phyloP scores from a whole-genome alignment of 1,140 invertebrate genomes.

The Hycleus phaleratus region DNA sequence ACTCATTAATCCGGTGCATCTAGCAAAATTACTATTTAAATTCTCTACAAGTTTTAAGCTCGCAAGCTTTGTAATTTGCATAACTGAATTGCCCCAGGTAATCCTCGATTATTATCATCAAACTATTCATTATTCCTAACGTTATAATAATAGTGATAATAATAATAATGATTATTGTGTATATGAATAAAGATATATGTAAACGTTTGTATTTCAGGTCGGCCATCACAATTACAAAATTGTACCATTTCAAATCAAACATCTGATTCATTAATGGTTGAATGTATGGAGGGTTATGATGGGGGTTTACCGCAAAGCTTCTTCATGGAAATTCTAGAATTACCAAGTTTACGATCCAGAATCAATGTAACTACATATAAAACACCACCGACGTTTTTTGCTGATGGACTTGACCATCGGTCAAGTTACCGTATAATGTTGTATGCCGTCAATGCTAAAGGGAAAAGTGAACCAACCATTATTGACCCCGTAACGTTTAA shows the following conservation, averaged over 20 bases:
- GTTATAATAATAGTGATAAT: background rate
- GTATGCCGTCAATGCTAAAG: slow-evolving; percentile 79
- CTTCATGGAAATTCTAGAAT: slow-evolving; percentile 64
- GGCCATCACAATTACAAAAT: slow-evolving; percentile 78
- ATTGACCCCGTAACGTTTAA: slow-evolving; percentile 76
- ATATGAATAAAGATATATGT: too few species aligned
- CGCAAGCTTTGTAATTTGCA: background rate
- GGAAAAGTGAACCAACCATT: slow-evolving; percentile 68
- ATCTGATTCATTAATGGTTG: slow-evolving; percentile 67
- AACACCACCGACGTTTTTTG: slow-evolving; percentile 59
- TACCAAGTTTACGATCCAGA: slow-evolving; percentile 44
- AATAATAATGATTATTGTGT: background rate
- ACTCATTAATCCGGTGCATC: background rate
- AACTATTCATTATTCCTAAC: background rate
- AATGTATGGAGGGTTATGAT: slow-evolving; percentile 76
- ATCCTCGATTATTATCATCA: background rate
- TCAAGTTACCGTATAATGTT: slow-evolving; percentile 67
- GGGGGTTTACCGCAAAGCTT: slow-evolving; percentile 75
- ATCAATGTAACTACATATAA: slow-evolving; percentile 40
- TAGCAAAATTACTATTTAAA: background rate
- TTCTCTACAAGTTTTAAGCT: background rate
- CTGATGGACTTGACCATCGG: slow-evolving; percentile 69
- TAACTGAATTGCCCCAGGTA: background rate
- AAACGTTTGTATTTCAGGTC: slow-evolving; percentile 48
- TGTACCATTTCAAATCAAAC: slow-evolving; percentile 86